phyloP scores from a whole-genome alignment of 2,113 vertebrate genomes.

The Tursiops truncatus region DNA sequence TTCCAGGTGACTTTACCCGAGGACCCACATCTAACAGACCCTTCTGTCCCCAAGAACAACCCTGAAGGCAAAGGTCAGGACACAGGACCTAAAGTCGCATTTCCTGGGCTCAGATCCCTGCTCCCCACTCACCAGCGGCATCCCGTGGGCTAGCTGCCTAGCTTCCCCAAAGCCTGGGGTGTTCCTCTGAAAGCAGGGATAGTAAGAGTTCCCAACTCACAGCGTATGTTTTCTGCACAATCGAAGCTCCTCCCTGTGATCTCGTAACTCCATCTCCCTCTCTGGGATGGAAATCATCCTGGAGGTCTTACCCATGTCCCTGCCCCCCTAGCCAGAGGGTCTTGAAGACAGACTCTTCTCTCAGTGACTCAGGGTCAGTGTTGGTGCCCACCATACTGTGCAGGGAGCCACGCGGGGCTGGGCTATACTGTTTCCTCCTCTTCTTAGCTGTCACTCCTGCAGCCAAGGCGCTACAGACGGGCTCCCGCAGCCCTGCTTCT shows the following conservation, averaged over 20 bases:
- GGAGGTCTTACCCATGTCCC: neutral
- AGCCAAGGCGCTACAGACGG: no score
- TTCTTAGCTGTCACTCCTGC: neutral
- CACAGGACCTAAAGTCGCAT: accelerated
- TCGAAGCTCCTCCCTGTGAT: neutral
- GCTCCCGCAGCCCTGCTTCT: neutral
- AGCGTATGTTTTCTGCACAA: neutral
- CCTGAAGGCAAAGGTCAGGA: neutral
- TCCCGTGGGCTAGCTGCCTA: neutral
- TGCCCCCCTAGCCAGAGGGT: neutral
- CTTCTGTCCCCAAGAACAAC: neutral
- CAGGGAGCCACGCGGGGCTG: neutral
- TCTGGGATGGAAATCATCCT: neutral
- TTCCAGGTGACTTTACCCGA: neutral
- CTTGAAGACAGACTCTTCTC: neutral
- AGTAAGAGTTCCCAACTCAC: neutral
- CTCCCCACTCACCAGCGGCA: accelerated
- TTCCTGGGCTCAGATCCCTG: neutral
- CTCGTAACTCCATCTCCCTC: neutral
- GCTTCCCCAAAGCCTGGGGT: neutral
- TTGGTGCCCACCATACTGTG: accelerated
- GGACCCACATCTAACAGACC: neutral
- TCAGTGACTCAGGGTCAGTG: accelerated
- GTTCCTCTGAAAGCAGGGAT: neutral
- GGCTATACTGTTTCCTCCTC: neutral